These are phyloP conservation scores for Geophilus truncorum DNA, from an alignment of 2,888 invertebrate genomes.

Conservation along the genomic window DNA sequence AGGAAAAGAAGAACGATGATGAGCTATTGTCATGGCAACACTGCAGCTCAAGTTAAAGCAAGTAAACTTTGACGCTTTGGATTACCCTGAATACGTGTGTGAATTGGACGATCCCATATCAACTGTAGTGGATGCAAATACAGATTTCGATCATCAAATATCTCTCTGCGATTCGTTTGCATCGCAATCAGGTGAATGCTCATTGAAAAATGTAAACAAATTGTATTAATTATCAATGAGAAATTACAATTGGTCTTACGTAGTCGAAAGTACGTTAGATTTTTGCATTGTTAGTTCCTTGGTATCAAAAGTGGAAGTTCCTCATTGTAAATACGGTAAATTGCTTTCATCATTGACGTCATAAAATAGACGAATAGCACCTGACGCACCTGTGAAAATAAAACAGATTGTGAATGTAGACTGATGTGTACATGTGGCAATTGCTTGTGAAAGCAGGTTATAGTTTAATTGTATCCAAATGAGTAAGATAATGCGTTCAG, in stretches of 20 bases:
- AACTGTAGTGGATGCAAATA: constrained; percentile 20
- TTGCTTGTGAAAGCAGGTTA: background rate
- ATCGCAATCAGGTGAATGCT: background rate
- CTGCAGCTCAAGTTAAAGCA: constrained; percentile 29
- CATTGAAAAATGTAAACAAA: background rate
- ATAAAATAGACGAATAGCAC: background rate
- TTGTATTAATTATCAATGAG: background rate
- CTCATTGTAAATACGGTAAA: background rate
- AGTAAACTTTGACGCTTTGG: constrained; percentile 23
- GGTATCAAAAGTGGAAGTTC: background rate
- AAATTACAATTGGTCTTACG: background rate
- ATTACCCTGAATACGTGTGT: background rate
- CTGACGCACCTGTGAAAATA: background rate
- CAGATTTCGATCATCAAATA: background rate
- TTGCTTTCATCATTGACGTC: background rate
- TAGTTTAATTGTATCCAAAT: background rate
- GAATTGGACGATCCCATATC: constrained; percentile 27
- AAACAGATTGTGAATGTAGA: background rate
- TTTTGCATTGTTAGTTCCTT: background rate
- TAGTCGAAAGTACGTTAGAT: background rate
- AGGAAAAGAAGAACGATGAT: background rate
- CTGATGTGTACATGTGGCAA: background rate
- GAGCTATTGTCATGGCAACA: constrained; percentile 22
- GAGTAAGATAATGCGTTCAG: background rate
- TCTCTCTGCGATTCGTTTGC: background rate